Base-by-base conservation (phyloP, 1,140 invertebrate species). In the Glossosoma conforme region DNA sequence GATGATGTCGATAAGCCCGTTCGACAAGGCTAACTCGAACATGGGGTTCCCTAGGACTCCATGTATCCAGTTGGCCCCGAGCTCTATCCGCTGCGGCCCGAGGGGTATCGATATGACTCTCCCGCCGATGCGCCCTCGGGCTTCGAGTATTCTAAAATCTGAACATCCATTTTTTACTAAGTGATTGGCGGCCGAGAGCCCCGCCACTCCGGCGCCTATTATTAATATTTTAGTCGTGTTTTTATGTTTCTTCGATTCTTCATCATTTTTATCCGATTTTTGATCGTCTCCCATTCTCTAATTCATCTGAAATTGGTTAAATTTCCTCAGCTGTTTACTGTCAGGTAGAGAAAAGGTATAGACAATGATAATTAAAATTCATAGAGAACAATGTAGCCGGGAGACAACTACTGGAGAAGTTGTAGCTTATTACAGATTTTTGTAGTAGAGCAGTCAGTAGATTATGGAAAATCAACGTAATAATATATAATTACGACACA, bases 1-100 rank as follows among this genome's bases (percentile, higher is more conserved):
- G 54, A 90, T 80, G 52, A 92, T 89, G 62, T 89, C 84, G 60
- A 92, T 82, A 54, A 93, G 74, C 61, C 84, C 83, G 70, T 92
- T 81, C 11, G 84, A 79, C 68, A 89, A 85, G 0, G 90, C 90
- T 46, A 93, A 72, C 70, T 93, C 89, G 65, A 92, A 93, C 64
- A 87, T 84, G n/a, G 83, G 83, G 71, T 87, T 88, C 17, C 83
- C 82, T 14, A 88, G 74, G n/a, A 93, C 86, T 15, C 93, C 92
- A 70, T 95, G 92, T 56, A 96, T 93, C 87, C 89, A 95, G 65
- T 94, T 94, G 25, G 91, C 91, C 45, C 92, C 91, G 30, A 94
- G 68, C 75, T 95, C 92, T 21, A 93, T 76, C 65, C 74, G 72
- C 58, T 77, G 77, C 64, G 76, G 77, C 77, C 84, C 85, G 61